A percentile compares a stretch with the other conserved stretches of the same genome.
Evolutionary conservation across 2,113 vertebrate species (phyloP).

Genomic region (Oryctolagus cuniculus): mOryCun1.1 NC_091434.1:155226501-155227000

Average conservation of each 20-base stretch:
- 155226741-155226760: neutral
- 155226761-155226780: slow-evolving; percentile 46
- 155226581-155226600: neutral
- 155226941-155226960: slow-evolving; percentile 84
- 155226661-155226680: slow-evolving; percentile 42
- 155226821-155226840: slow-evolving; percentile 63
- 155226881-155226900: slow-evolving; percentile 59
- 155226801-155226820: slow-evolving; percentile 59
- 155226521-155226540: neutral
- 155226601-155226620: neutral
- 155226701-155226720: neutral
- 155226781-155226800: slow-evolving; percentile 51
- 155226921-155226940: slow-evolving; percentile 71
- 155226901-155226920: slow-evolving; percentile 68
- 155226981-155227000: slow-evolving; percentile 79
- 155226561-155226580: neutral
- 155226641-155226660: neutral
- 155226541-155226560: neutral
- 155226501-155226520: too few relatives aligned
- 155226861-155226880: slow-evolving; percentile 48
- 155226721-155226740: neutral
- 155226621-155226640: neutral
- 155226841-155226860: neutral
- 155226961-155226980: slow-evolving; percentile 79
- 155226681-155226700: neutral